Evolutionary conservation across 2,113 vertebrate species (phyloP).

Genomic region (Riparia riparia): DNA sequence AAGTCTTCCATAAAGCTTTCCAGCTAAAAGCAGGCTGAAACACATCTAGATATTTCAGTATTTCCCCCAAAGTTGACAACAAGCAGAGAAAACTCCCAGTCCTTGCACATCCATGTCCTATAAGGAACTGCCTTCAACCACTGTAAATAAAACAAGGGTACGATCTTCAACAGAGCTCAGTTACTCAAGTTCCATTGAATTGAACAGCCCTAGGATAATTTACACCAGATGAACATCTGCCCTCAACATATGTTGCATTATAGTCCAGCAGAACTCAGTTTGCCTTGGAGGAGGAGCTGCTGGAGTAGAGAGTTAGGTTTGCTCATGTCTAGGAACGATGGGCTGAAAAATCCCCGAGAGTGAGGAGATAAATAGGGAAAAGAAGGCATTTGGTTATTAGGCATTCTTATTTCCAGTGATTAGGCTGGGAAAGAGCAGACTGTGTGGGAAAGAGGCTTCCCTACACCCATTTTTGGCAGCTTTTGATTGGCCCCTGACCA

Average conservation of each 20-base stretch:
- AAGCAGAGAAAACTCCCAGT: neutral
- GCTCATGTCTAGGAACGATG: neutral
- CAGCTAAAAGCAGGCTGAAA: neutral
- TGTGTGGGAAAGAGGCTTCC: slow-evolving; percentile 79
- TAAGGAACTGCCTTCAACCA: neutral
- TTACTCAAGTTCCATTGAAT: slow-evolving; percentile 8
- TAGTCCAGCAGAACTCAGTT: neutral
- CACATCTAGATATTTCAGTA: neutral
- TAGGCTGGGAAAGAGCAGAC: slow-evolving; percentile 74
- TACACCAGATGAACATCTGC: slow-evolving; percentile 31
- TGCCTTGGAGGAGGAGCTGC: neutral
- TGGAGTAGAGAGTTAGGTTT: neutral
- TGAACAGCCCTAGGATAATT: slow-evolving; percentile 7
- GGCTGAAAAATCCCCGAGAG: slow-evolving; percentile 19
- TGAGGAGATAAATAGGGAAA: slow-evolving; percentile 53
- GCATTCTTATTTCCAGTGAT: slow-evolving; percentile 65
- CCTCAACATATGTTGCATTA: slow-evolving; percentile 19
- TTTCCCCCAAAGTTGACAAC: neutral
- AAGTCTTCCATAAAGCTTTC: neutral
- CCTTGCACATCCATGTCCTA: neutral
- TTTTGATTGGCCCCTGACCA: slow-evolving; percentile 77
- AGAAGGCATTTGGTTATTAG: slow-evolving; percentile 35
- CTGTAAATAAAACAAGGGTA: slow-evolving; percentile 24
- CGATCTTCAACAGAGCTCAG: neutral
- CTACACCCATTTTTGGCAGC: slow-evolving; percentile 77